Evolutionary conservation across 2,113 vertebrate genomes (phyloP).

Genomic region (Gallinago media): DNA sequence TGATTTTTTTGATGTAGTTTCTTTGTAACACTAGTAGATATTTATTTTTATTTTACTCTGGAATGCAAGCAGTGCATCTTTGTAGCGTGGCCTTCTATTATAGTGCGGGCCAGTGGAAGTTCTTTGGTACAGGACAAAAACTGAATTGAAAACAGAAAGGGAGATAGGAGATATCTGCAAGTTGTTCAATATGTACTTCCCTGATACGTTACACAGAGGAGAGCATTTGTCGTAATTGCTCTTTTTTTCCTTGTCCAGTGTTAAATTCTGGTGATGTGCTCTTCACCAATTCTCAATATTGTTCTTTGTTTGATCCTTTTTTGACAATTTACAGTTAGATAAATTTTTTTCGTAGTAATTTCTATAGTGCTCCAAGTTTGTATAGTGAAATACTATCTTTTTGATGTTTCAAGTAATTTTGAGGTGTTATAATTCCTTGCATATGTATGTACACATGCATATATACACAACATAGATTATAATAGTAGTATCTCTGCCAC

Average conservation of each 20-base stretch:
- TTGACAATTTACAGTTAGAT: not conserved
- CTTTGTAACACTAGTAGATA: not conserved
- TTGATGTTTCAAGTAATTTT: not conserved
- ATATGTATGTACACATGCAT: accelerated
- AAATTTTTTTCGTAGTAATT: not conserved
- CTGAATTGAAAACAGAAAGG: not conserved
- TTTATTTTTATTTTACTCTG: not conserved
- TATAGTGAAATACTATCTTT: not conserved
- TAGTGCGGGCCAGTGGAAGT: not conserved
- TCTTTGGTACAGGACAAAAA: not conserved
- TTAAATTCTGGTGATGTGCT: not conserved
- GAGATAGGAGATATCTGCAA: not conserved
- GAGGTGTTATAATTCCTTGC: not conserved
- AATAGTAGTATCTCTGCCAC: not conserved
- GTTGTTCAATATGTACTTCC: not conserved
- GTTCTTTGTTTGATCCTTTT: not conserved
- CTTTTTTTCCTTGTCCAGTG: not conserved
- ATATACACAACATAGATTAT: not conserved
- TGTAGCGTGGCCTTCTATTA: not conserved
- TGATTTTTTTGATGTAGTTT: not conserved
- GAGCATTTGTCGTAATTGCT: not conserved
- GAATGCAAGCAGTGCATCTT: not conserved
- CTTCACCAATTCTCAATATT: not conserved
- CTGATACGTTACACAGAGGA: not conserved
- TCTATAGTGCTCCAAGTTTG: not conserved